Base-by-base conservation (phyloP, 2,888 invertebrate species). In the Microlaimidae sp. region DNA sequence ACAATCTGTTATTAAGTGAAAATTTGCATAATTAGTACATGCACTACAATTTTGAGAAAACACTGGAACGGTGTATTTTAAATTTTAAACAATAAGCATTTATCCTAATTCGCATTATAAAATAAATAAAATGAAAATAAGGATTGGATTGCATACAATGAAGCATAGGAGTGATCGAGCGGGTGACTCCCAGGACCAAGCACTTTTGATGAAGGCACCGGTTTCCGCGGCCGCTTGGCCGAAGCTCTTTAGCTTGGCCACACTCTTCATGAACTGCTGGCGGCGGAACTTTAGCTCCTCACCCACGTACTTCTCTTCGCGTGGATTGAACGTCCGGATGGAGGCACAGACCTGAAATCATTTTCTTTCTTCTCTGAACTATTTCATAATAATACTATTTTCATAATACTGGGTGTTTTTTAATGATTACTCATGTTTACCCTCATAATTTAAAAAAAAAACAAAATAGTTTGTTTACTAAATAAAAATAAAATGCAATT, bases 171-270 rank as follows among this genome's bases (percentile, higher is more conserved):
- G 78, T 60, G 88, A 90, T 60, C 85, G 78, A 40, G 84, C 70
- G 52, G 83, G 82, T 3, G 85, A 90, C 68, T 95, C 90, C 95
- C 95, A 97, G 73, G 90, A 86, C 69, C 92, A 89, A 71, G 90
- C 92, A 71, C 87, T 87, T 76, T 90, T 86, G 61, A 93, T 78
- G 70, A 87, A 85, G 73, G 86, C 85, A 10, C 87, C 85, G 56
- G 84, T 77, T 71, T 90, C 89, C 57, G 89, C 81, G 62, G 89
- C 82, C 71, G 82, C 82, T 77, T 86, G 80, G 17, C 86, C 82
- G 53, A 95, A 83, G 42, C 82, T 81, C 71, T 89, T 88, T 54
- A 95, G 77, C 62, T 95, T 78, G 74, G 88, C 81, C 10, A 95
- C 90, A 69, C 93, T 93, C 51, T 85, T 78, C 56, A 95, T 81